These are phyloP conservation scores for Hypotaenidia okinawae DNA, from an alignment of 2,797 vertebrate species.

Conservation along the genomic window DNA sequence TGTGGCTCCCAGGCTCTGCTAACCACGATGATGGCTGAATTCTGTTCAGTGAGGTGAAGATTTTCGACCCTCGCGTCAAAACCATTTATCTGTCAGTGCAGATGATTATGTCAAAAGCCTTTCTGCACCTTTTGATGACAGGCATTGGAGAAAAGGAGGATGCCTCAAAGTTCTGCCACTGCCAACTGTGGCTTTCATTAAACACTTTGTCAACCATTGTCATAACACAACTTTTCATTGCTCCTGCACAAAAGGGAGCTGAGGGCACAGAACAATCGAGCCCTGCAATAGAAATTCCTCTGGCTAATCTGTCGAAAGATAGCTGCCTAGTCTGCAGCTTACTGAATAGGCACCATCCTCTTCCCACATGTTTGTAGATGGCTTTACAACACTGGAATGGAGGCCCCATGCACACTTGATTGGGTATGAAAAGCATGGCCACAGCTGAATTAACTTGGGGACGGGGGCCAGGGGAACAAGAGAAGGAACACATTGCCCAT, in stretches of 20 bases:
- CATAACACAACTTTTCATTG: conserved; percentile 78
- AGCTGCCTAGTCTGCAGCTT: conserved; percentile 73
- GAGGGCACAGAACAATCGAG: conserved; percentile 81
- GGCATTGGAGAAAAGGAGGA: conserved; percentile 49
- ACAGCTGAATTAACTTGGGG: conserved; percentile 14
- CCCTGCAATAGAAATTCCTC: conserved; percentile 81
- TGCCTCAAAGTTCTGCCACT: conserved; percentile 61
- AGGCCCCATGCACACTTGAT: conserved; percentile 62
- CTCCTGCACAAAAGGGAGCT: conserved; percentile 77
- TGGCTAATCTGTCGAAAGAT: conserved; percentile 84
- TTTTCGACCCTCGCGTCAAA: conserved; percentile 66
- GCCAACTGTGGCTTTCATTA: conserved; percentile 74
- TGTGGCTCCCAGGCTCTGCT: not conserved
- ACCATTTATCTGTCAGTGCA: conserved; percentile 71
- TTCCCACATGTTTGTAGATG: conserved; percentile 50
- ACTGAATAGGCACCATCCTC: conserved; percentile 74
- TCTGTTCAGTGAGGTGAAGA: conserved; percentile 14
- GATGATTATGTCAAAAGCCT: conserved; percentile 64
- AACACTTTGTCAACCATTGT: conserved; percentile 78
- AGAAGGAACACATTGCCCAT: not conserved
- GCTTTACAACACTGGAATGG: not conserved
- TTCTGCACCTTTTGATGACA: conserved; percentile 73
- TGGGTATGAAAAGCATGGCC: conserved; percentile 64
- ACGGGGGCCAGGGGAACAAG: not conserved
- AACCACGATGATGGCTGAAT: not conserved